phyloP scores from a whole-genome alignment of 2,888 invertebrate species.

The Adela reaumurella region DNA sequence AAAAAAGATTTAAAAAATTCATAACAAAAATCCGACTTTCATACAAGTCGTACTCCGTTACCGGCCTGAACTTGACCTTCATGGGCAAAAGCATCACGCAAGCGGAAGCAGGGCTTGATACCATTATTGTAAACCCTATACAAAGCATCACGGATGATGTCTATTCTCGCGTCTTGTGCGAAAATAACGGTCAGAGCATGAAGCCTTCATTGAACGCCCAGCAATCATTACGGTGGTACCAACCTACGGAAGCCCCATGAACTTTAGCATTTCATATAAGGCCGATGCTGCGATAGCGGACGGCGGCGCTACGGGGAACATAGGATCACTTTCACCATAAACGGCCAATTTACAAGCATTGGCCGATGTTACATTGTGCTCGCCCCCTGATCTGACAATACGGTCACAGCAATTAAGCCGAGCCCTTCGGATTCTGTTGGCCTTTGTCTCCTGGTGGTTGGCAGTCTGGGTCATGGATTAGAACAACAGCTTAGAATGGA shows the following conservation, averaged over 20 bases:
- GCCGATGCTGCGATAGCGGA: conserved; percentile 20
- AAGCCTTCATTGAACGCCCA: background rate
- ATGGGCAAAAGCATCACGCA: no score
- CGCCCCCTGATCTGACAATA: background rate
- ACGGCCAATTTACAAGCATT: conserved; percentile 39
- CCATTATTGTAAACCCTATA: no score
- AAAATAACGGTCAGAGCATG: background rate
- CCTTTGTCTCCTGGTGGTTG: no score
- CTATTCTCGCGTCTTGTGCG: no score
- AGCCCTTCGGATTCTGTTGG: background rate
- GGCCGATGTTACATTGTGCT: background rate
- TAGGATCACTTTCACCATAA: conserved; percentile 44
- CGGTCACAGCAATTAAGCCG: background rate
- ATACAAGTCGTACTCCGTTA: no score
- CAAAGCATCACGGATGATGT: no score
- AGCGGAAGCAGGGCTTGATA: no score
- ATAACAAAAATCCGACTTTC: no score
- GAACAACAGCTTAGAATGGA: no score
- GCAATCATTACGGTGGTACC: conserved; percentile 7
- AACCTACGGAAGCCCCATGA: conserved; percentile 42
- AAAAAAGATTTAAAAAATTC: no score
- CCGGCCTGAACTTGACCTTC: no score
- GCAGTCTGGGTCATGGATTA: no score
- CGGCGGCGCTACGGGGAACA: background rate
- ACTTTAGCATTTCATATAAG: conserved; percentile 48